A percentile compares a stretch with the other conserved stretches of the same genome.
phyloP scores from a whole-genome alignment of 1,140 invertebrate species.

The Drosophila sp. region DNA sequence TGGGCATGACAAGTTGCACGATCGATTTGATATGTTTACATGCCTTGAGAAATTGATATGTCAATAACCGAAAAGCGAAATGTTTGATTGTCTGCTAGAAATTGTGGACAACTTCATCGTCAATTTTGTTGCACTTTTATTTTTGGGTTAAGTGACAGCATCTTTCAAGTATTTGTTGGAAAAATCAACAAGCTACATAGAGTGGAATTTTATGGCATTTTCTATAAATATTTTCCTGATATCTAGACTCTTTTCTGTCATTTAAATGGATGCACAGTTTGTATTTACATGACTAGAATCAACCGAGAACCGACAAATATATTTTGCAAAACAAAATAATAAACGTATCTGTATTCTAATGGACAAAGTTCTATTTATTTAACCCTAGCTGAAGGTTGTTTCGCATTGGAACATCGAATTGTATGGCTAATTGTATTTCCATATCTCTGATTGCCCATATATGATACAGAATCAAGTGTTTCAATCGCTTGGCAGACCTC shows the following conservation, averaged over 20 bases:
- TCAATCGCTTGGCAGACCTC: slow-evolving; percentile 41
- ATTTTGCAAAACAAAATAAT: background rate
- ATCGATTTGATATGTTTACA: slow-evolving; percentile 78
- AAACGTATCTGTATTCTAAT: background rate
- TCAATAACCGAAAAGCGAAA: slow-evolving; percentile 49
- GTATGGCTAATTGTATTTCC: slow-evolving; percentile 36
- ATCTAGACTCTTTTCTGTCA: too few species aligned
- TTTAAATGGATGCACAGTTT: background rate
- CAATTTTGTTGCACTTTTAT: background rate
- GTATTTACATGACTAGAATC: too few species aligned
- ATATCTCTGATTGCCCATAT: slow-evolving; percentile 45
- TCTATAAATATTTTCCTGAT: too few species aligned
- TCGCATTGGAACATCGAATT: slow-evolving; percentile 12
- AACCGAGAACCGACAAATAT: background rate
- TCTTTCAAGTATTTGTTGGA: background rate
- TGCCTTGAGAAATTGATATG: slow-evolving; percentile 72
- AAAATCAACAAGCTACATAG: background rate
- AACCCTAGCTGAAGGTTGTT: slow-evolving; percentile 6
- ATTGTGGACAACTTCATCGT: slow-evolving; percentile 41
- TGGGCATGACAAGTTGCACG: slow-evolving; percentile 78
- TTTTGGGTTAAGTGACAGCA: background rate
- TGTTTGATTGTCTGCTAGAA: slow-evolving; percentile 29
- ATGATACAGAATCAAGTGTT: slow-evolving; percentile 18
- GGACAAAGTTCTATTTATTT: background rate
- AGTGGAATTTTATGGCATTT: too few species aligned